phyloP scores from a whole-genome alignment of 2,113 vertebrate genomes.

The Anhinga rufa region DNA sequence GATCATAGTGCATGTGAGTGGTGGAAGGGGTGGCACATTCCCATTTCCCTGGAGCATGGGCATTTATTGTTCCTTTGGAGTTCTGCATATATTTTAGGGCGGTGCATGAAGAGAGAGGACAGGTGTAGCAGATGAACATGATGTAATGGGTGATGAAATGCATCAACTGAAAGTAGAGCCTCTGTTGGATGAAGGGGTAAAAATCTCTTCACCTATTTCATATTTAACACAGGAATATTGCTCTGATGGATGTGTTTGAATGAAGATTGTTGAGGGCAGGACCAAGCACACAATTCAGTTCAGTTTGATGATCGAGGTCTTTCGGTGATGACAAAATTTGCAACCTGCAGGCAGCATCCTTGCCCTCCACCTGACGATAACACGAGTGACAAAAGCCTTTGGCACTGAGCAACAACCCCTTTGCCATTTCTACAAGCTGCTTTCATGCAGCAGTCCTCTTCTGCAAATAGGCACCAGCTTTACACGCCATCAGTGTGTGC shows the following conservation, averaged over 20 bases:
- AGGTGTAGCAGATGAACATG: background rate
- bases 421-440: background rate
- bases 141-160: background rate
- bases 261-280: background rate
- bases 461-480: background rate
- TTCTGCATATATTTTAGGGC: background rate
- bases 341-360: background rate
- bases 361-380: background rate
- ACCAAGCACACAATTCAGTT: background rate
- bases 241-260: background rate
- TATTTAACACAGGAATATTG: background rate
- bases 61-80: background rate
- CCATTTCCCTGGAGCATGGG: background rate
- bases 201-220: background rate
- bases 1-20: background rate
- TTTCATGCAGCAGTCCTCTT: background rate
- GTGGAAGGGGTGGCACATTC: background rate
- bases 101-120: background rate
- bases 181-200: background rate
- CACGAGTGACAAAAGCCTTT: background rate
- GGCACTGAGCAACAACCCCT: background rate
- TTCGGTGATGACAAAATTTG: background rate
- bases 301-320: background rate
- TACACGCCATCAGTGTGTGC: background rate
- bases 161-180: background rate